phyloP scores from a whole-genome alignment of 2,888 invertebrate species.

The Dilophus febrilis region DNA sequence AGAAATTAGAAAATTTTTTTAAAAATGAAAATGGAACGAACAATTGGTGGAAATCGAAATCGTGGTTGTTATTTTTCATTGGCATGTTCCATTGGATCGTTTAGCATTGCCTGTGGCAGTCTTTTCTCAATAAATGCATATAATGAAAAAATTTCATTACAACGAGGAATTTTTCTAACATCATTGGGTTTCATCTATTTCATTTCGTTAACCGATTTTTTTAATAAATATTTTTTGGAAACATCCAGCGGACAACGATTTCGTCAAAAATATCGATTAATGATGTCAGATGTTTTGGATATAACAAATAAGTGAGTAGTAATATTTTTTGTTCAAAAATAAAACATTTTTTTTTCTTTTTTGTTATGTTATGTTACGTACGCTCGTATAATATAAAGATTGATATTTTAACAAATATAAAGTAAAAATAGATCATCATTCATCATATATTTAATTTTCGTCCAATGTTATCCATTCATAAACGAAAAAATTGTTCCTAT shows the following conservation, averaged over 20 bases:
- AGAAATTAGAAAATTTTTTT: too few relatives aligned
- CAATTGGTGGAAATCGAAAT: background rate
- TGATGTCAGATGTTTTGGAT: constrained; percentile 49
- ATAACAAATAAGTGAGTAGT: constrained; percentile 59
- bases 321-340: background rate
- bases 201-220: constrained; percentile 44
- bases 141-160: constrained; percentile 39
- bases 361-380: too few relatives aligned
- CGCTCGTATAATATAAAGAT: too few relatives aligned
- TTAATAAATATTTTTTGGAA: constrained; percentile 41
- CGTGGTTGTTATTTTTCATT: constrained; percentile 25
- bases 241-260: constrained; percentile 41
- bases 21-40: too few relatives aligned
- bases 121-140: constrained; percentile 25
- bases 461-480: too few relatives aligned
- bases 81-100: constrained; percentile 28
- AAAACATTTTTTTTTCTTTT: too few relatives aligned
- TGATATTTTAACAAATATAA: too few relatives aligned
- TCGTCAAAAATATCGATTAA: constrained; percentile 45
- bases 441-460: too few relatives aligned
- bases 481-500: too few relatives aligned
- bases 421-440: too few relatives aligned
- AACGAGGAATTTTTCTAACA: constrained; percentile 42
- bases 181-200: constrained; percentile 49
- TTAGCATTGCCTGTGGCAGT: constrained; percentile 27